Evolutionary conservation across 2,797 vertebrate genomes (phyloP), one percentile per base, ranked within the genome.

Genomic region (Macrochelys suwanniensis): DNA sequence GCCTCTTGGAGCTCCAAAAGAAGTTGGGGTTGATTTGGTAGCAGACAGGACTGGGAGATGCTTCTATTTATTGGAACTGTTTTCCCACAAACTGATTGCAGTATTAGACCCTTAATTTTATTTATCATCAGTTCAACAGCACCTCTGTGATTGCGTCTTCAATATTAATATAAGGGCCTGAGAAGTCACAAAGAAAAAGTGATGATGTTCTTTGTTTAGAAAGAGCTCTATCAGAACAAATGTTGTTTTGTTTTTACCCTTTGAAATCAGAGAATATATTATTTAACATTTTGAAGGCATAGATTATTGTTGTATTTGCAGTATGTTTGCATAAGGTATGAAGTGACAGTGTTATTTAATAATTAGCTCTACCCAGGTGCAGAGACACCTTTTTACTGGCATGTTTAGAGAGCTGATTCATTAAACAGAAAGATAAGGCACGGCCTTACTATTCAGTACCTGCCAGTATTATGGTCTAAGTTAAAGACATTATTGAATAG

Each of bases 381-480:
- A 93, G 79, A 94, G 97, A 88, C 82, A 87, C 96, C 85, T 95
- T 96, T 97, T 97, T 93, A 92, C 93, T 82, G 84, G 87, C 93
- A 94, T 95, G 56, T 97, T 97, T 92, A 91, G 94, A 94, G 95
- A 93, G 80, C 5, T 87, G 93, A 93, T 95, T 94, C 97, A 93
- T 96, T 95, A 94, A 96, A 90, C 77, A 87, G 95, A 85, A 93
- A 98, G 97, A 98, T 98, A 98, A 98, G 97, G 97, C 97, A 98
- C 96, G 95, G 26, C 80, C 77, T 28, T 49, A 2, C 59, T 80
- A 59, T 91, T 96, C 91, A 92, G 65, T 96, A 93, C 82, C 94
- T 96, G 94, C 87, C 81, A 31, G 89, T 56, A 51, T 93, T 95
- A 79, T 94, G 93, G 25, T 96, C 88, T 97, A 56, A 80, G 91